Base-by-base conservation (phyloP, 2,888 invertebrate species). In the Crioceris asparagi region DNA sequence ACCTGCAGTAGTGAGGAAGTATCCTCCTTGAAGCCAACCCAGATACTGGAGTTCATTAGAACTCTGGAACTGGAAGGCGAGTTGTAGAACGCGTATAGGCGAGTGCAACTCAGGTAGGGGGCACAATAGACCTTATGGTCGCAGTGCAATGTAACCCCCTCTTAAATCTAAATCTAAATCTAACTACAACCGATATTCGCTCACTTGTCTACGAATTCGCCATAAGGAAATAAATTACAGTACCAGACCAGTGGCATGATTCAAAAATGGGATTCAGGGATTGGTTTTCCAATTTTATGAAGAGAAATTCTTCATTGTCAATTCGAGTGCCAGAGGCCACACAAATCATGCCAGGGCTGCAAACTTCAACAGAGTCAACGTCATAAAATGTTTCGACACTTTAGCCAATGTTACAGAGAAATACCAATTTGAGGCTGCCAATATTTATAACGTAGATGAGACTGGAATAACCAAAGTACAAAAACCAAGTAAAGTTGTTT, bases 401-500 rank as follows among this genome's bases (percentile, higher is more conserved):
- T 23, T 23, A 23, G 23, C 23, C 23, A 23, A n/a, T 7, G 23
- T 23, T 8, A 23, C n/a, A n/a, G 23, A 23, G 23, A 23, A 23
- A 11, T 12, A 29, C 7, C 6, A 12, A 16, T 30, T 30, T 30
- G 30, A 30, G 30, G 30, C 30, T 30, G 30, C 30, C 30, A 30
- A 16, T 15, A 23, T 23, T 8, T 23, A 23, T n/a, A 29, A 12
- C 12, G 17, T 14, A 4, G 11, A 34, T 7, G 8, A 34, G 21
- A 29, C 12, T 34, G 18, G 34, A 21, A 6, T 34, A 5, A 6
- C 7, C 27, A 4, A 34, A 34, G 14, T 18, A 11, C 34, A 30
- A 4, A 21, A 34, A 34, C 18, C 27, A 23, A 25, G 26, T 34
- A 30, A n/a, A n/a, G n/a, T n/a, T n/a, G n/a, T n/a, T n/a, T n/a